Percentiles rank a stretch among this genome's conserved stretches.
Evolutionary conservation across 2,888 invertebrate species (phyloP).

Genomic region (Lamproptera curius): DNA sequence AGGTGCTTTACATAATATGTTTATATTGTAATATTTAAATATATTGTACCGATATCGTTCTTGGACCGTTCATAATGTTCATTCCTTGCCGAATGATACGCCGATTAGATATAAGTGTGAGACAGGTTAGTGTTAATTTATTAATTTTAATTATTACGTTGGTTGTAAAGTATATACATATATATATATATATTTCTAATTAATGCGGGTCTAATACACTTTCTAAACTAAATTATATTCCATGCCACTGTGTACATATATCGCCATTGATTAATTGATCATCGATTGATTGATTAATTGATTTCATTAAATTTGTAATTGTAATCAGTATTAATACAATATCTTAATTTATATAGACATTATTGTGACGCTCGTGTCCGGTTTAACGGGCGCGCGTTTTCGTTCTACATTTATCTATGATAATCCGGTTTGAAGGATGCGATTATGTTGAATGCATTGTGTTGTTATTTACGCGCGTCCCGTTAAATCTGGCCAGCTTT

Average conservation of each 20-base stretch:
- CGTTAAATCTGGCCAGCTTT: conserved; percentile 34
- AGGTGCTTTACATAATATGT: conserved; percentile 9
- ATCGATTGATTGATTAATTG: too few species aligned
- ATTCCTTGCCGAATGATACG: too few species aligned
- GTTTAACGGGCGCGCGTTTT: conserved; percentile 26
- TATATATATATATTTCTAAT: conserved; percentile 25
- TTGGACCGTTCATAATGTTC: too few species aligned
- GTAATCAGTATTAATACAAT: conserved; percentile 75
- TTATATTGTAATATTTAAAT: conserved; percentile 19
- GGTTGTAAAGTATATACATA: conserved; percentile 52
- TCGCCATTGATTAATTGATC: conserved; percentile 67
- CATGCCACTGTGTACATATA: conserved; percentile 68
- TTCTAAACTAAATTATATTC: conserved; percentile 60
- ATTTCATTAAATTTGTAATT: conserved; percentile 61
- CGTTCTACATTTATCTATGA: conserved; percentile 7
- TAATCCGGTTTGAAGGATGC: conserved; percentile 21
- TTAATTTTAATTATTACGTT: conserved; percentile 39
- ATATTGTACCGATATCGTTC: conserved; percentile 23
- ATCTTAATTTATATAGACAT: conserved; percentile 60
- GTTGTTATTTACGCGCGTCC: conserved; percentile 4
- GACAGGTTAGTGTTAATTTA: conserved; percentile 48
- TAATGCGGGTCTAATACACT: conserved; percentile 62
- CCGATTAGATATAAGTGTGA: conserved; percentile 15
- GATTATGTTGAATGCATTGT: conserved; percentile 5
- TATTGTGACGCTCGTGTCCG: conserved; percentile 37